phyloP scores from a whole-genome alignment of 1,140 invertebrate genomes.

The Ceratina calcarata region DNA sequence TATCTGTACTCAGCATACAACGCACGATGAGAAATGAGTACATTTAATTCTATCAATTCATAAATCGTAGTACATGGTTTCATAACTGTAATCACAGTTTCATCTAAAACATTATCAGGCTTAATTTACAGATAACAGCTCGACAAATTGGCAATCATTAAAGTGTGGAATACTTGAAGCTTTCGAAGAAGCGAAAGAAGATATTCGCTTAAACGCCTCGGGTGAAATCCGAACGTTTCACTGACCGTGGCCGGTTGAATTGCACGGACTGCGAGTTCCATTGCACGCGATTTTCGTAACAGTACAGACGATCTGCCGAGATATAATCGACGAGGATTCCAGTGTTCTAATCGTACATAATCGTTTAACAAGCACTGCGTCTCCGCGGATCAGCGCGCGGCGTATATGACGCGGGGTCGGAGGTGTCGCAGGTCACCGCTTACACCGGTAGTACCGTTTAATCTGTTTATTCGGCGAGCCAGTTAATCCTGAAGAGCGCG shows the following conservation, averaged over 20 bases:
- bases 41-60: no score
- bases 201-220: background rate
- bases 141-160: no score
- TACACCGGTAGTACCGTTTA: conserved; percentile 45
- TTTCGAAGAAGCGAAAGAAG: background rate
- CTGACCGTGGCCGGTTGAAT: conserved; percentile 3
- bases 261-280: background rate
- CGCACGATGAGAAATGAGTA: no score
- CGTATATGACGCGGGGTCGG: conserved; percentile 6
- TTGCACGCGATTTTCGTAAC: conserved; percentile 50
- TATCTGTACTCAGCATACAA: no score
- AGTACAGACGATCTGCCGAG: conserved; percentile 33
- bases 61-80: no score
- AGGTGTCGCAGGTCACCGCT: conserved; percentile 16
- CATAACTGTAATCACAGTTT: no score
- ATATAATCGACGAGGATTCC: conserved; percentile 54
- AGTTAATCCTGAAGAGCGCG: background rate
- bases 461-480: conserved; percentile 15
- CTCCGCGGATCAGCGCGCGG: no score
- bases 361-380: conserved; percentile 33
- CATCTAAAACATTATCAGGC: no score
- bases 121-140: no score
- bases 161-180: no score
- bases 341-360: conserved; percentile 53
- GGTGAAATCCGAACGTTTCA: conserved; percentile 21